Evolutionary conservation across 2,113 vertebrate genomes (phyloP).

Genomic region (Typhlomys cinereus): DNA sequence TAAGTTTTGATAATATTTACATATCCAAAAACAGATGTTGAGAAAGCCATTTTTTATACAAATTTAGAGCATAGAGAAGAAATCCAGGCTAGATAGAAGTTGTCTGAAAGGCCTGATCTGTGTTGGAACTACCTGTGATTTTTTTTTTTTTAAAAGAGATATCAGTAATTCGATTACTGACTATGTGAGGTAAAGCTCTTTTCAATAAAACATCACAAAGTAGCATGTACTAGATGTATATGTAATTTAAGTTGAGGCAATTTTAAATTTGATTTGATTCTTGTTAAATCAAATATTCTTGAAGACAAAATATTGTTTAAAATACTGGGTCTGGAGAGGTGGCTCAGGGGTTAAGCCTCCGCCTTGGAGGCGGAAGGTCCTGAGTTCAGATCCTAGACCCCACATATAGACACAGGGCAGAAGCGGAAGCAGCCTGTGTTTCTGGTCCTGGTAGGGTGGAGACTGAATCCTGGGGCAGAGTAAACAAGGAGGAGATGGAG

Average conservation of each 20-base stretch:
- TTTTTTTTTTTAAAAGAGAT: too few species aligned
- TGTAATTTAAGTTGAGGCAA: conserved; percentile 27
- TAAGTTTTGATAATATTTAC: neutral
- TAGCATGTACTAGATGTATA: conserved; percentile 18
- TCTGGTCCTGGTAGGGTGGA: too few species aligned
- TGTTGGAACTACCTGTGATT: neutral
- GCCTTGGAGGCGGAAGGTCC: too few species aligned
- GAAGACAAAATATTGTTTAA: conserved; percentile 15
- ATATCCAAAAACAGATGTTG: neutral
- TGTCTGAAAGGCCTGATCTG: neutral
- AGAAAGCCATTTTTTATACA: neutral
- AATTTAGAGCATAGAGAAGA: conserved; percentile 1
- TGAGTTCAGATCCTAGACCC: too few species aligned
- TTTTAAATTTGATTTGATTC: conserved; percentile 34
- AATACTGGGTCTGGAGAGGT: too few species aligned
- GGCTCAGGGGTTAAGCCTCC: too few species aligned
- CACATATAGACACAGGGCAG: too few species aligned
- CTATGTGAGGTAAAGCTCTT: neutral
- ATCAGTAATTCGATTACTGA: neutral
- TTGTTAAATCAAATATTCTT: conserved; percentile 4
- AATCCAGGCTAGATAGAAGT: neutral
- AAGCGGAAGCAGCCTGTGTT: too few species aligned
- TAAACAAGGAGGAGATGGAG: too few species aligned
- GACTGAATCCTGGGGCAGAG: too few species aligned
- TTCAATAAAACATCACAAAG: conserved; percentile 29